Evolutionary conservation across 1,140 invertebrate species (phyloP), one percentile per base, ranked within the genome.

Genomic region (Heterodera schachtii): DNA sequence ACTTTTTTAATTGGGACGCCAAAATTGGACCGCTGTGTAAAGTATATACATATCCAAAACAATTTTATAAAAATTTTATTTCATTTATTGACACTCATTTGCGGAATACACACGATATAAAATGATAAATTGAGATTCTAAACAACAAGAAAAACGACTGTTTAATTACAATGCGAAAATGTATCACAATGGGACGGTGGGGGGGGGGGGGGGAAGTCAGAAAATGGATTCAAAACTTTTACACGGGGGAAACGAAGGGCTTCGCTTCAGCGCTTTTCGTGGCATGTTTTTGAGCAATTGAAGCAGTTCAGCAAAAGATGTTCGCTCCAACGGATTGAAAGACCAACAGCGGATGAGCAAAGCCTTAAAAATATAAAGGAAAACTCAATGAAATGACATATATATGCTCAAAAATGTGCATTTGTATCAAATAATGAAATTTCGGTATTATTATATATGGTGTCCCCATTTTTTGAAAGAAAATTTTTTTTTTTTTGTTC

Each of bases 291-390:
- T 94, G 81, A 99, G 92, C 70, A 94, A 94, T 81, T 94, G 94
- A 80, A 95, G 92, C 64, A 98, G 91, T 82, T 93, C 93, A 79
- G 93, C 93, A 91, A 98, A 99, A 87, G 97, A 95, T 0, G 95
- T 95, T 82, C 97, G 92, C 88, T 95, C 94, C 73, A 93, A 92
- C 13, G 93, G 91, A 75, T 93, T 93, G 90, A 94, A 97, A 67
- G 95, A 93, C 97, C 97, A 99, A 90, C 97, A 99, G 83, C 94
- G 92, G 94, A 98, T 96, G 83, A 99, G 91, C 88, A 99, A 95
- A 90, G 98, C 96, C 95, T 97, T 19, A 2, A 43, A 31, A 60
- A 31, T 0, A 31, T 52, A 3, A 73, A 73, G 71, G 4, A 90
- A 52, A 81, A 92, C 92, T 84, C 82, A 85, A 87, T 87, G 31